Evolutionary conservation across 2,797 vertebrate species (phyloP).

Genomic region (Lycodopsis pacificus): DNA sequence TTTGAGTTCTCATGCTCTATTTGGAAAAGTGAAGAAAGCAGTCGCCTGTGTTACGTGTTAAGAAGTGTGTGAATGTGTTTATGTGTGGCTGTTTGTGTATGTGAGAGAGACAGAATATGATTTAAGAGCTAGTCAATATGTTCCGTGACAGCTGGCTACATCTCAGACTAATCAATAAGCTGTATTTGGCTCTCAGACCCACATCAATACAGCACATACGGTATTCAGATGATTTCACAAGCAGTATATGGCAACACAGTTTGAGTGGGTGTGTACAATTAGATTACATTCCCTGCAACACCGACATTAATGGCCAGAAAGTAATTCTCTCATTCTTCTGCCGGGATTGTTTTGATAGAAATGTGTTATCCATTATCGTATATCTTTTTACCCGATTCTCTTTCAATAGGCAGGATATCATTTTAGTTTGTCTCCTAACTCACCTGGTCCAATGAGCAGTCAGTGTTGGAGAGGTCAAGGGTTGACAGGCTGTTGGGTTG

Average conservation of each 20-base stretch:
- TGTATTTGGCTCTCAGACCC: constrained; percentile 55
- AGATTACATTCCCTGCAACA: constrained; percentile 48
- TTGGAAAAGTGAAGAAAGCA: neutral
- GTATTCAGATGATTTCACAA: constrained; percentile 46
- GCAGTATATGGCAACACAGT: constrained; percentile 32
- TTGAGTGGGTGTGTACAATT: constrained; percentile 37
- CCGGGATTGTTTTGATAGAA: neutral
- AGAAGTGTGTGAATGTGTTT: constrained; percentile 11
- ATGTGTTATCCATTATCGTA: neutral
- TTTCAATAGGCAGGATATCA: neutral
- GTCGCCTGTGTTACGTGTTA: neutral
- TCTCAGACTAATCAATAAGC: constrained; percentile 75
- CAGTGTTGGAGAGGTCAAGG: constrained; percentile 96
- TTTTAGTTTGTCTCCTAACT: constrained; percentile 35
- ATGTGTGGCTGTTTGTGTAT: neutral
- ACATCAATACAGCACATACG: constrained; percentile 69
- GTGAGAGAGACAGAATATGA: constrained; percentile 41
- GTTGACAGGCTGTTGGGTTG: constrained; percentile 92
- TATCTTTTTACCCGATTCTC: neutral
- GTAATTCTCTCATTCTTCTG: neutral
- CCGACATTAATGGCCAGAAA: constrained; percentile 29
- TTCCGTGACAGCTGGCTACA: constrained; percentile 73
- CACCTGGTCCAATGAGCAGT: constrained; percentile 96
- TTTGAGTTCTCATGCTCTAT: neutral
- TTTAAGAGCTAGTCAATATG: constrained; percentile 66